Evolutionary conservation across 2,113 vertebrate species (phyloP), one percentile per base, ranked within the genome.

Genomic region (Chionis minor): DNA sequence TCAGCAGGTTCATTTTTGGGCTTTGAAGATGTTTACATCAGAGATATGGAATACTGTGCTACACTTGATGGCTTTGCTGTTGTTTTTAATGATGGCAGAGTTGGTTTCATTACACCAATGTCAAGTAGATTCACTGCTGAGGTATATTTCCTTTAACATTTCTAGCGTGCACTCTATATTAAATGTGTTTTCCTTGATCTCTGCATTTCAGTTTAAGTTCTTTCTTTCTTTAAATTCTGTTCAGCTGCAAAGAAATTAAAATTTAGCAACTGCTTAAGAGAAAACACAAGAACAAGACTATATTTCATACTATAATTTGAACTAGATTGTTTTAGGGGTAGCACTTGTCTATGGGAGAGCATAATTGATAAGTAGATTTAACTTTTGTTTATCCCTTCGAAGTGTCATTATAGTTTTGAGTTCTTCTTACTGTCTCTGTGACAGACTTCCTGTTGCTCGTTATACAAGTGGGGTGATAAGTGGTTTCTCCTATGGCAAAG

Each of bases 31-130:
- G 98, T 99, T 33, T 96, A 99, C 75, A 98, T 99, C 95, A 96
- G 94, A 93, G 99, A 99, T 86, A 99, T 99, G 99, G 99, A 99
- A 95, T 99, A 99, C 81, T 99, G 99, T 95, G 98, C 98, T 66
- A 99, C 99, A 0, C 98, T 99, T 87, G 99, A 99, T 88, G 99
- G 99, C 28, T 99, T 99, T 92, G 99, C 99, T 56, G 99, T 99
- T 80, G 99, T 99, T 35, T 99, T 99, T 94, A 99, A 99, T 55
- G 99, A 99, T 72, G 99, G 99, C 27, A 99, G 99, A 84, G 97
- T 99, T 95, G 99, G 99, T 84, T 99, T 99, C 95, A 99, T 99
- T 97, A 99, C 99, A 24, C 99, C 99, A 2, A 97, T 99, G 63
- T 98, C 99, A 81, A 99, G 97, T 98, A 98, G 98, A 97, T 99